These are phyloP conservation scores for Holothuria scabra DNA, from an alignment of 53 echinoderm and acorn worm genomes.

Conservation along the genomic window DNA sequence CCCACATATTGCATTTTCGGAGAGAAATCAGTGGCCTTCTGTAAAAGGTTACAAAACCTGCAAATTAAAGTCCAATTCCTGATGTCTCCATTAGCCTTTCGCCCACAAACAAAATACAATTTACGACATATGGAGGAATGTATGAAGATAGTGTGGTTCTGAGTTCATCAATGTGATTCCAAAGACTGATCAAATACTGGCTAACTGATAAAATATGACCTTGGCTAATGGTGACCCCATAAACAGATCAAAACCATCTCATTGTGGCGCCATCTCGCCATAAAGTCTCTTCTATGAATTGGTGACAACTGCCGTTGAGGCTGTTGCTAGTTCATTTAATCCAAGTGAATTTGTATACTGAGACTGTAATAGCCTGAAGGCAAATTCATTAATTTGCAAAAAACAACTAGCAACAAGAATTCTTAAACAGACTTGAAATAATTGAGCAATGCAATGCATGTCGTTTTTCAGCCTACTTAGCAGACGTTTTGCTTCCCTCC, in stretches of 20 bases:
- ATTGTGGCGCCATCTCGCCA: conserved; percentile 20
- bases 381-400: conserved; percentile 9
- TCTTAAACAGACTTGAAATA: no score
- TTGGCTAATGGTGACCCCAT: conserved; percentile 31
- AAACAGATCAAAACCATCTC: conserved; percentile 28
- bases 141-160: conserved; percentile 22
- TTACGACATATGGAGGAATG: conserved; percentile 10
- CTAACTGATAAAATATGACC: conserved; percentile 36
- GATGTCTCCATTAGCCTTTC: not conserved
- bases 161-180: conserved; percentile 18
- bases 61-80: conserved; percentile 29
- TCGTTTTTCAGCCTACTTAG: no score
- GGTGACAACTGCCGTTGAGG: conserved; percentile 7
- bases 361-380: not conserved
- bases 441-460: no score
- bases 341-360: not conserved
- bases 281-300: conserved; percentile 7
- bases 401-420: no score
- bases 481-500: no score
- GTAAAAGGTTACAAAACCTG: conserved; percentile 12
- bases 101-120: conserved; percentile 29
- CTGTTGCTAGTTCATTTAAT: conserved; percentile 12
- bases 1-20: not conserved
- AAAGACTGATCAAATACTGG: conserved; percentile 33
- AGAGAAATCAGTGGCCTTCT: conserved; percentile 5